Conservation (phyloP, 2,797 vertebrate species). For the Vipera ursinii region DNA sequence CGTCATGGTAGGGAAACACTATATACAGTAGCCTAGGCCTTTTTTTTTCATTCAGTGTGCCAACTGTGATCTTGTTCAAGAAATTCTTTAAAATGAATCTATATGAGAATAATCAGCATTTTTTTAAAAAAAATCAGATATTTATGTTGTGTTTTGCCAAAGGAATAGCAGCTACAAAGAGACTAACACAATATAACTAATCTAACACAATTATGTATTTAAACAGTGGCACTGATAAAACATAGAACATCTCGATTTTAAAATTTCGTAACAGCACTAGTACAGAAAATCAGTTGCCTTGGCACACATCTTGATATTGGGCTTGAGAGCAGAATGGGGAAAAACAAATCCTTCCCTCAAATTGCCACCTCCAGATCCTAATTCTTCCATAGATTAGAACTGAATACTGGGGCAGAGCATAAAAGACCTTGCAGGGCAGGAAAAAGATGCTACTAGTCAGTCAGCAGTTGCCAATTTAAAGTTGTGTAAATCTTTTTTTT, state of each 20-base stretch:
- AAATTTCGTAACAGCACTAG: neutral
- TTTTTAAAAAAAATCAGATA: neutral
- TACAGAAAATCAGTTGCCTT: neutral
- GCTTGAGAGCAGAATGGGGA: neutral
- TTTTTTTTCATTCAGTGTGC: neutral
- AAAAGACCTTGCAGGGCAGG: neutral
- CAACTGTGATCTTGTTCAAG: neutral
- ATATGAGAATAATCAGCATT: neutral
- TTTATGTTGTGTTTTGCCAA: neutral
- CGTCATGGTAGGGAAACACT: neutral
- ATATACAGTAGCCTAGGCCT: too few species aligned
- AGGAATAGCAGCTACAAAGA: neutral
- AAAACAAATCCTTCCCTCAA: neutral
- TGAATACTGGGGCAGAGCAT: neutral
- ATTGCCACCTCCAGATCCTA: neutral
- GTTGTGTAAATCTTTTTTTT: neutral
- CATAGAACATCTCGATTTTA: neutral
- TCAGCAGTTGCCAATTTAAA: neutral
- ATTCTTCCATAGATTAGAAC: neutral
- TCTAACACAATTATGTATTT: neutral
- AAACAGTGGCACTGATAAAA: neutral
- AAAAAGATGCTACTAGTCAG: neutral
- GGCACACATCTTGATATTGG: neutral
- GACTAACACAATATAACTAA: neutral
- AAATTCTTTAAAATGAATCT: neutral